phyloP scores from a whole-genome alignment of 1,140 invertebrate genomes.

The Zaprionus ornatus region DNA sequence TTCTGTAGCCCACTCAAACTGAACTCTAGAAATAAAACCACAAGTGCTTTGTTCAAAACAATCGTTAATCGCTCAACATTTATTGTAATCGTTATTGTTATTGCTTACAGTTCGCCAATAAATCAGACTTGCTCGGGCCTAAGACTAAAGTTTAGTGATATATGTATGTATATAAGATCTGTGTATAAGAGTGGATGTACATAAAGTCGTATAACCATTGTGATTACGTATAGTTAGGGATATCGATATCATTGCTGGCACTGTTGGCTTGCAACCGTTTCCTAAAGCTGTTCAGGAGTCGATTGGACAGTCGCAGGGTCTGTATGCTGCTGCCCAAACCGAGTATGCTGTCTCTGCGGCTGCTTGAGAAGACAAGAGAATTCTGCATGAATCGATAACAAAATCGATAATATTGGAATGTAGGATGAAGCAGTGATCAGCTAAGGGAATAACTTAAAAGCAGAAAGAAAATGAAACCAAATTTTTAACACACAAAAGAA shows the following conservation, averaged over 20 bases:
- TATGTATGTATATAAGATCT: conserved; percentile 2
- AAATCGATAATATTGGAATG: conserved; percentile 6
- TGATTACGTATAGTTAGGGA: conserved; percentile 13
- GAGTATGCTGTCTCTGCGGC: conserved; percentile 17
- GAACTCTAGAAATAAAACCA: not conserved
- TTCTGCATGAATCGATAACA: conserved; percentile 13
- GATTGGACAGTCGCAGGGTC: conserved; percentile 58
- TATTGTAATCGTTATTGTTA: not conserved
- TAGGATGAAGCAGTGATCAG: conserved; percentile 5
- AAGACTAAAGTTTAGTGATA: conserved; percentile 9
- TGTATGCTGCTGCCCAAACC: conserved; percentile 30
- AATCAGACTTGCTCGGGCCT: conserved; percentile 35
- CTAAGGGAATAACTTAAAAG: conserved; percentile 7
- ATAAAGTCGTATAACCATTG: conserved; percentile 9
- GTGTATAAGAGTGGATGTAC: conserved; percentile 6
- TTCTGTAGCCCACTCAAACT: not conserved
- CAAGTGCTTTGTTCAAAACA: not conserved
- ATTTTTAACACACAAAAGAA: conserved; percentile 12
- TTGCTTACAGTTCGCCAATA: conserved; percentile 9
- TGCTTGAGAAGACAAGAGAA: conserved; percentile 27
- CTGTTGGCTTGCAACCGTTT: conserved; percentile 28
- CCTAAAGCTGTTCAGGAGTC: conserved; percentile 49
- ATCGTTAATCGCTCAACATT: not conserved
- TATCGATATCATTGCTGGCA: conserved; percentile 3
- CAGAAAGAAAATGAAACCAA: not conserved